phyloP scores from a whole-genome alignment of 2,113 vertebrate species.

The Hiodon alosoides region DNA sequence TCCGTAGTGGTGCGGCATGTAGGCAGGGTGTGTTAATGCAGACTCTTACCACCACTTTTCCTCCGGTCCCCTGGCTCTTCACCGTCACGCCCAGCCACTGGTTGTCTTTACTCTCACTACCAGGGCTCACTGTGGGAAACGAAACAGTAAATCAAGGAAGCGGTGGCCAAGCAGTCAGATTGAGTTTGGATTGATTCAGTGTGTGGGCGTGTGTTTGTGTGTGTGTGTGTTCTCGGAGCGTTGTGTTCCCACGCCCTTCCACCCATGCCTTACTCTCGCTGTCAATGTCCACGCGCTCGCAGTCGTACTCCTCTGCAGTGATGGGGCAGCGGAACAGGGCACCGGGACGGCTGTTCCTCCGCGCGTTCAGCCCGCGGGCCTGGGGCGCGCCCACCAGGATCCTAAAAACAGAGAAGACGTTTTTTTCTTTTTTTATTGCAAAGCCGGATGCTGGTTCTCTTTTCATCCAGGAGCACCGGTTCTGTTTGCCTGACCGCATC shows the following conservation, averaged over 20 bases:
- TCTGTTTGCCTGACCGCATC: neutral
- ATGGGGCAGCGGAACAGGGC: slow-evolving; percentile 85
- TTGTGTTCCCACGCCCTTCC: neutral
- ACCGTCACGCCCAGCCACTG: slow-evolving; percentile 93
- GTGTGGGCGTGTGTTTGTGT: neutral
- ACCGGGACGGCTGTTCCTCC: slow-evolving; percentile 73
- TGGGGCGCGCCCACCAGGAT: slow-evolving; percentile 83
- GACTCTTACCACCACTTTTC: slow-evolving; percentile 86
- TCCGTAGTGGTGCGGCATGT: neutral
- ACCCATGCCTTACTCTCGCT: slow-evolving; percentile 61
- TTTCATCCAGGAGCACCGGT: neutral
- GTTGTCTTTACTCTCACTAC: slow-evolving; percentile 87
- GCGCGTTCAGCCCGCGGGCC: slow-evolving; percentile 63
- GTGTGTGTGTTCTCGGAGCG: neutral
- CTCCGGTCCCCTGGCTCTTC: slow-evolving; percentile 85
- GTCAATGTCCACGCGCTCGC: slow-evolving; percentile 81
- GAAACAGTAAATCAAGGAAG: slow-evolving; percentile 7
- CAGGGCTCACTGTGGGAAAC: slow-evolving; percentile 54
- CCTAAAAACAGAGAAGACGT: slow-evolving; percentile 53
- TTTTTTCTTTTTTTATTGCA: neutral
- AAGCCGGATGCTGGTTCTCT: neutral
- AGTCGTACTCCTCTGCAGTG: slow-evolving; percentile 74
- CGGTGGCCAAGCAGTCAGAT: neutral
- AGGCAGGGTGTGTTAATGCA: too few species aligned
- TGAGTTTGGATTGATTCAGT: too few species aligned